Evolutionary conservation across 2,797 vertebrate genomes (phyloP), one percentile per base, ranked within the genome.

Genomic region (Vultur gryphus): DNA sequence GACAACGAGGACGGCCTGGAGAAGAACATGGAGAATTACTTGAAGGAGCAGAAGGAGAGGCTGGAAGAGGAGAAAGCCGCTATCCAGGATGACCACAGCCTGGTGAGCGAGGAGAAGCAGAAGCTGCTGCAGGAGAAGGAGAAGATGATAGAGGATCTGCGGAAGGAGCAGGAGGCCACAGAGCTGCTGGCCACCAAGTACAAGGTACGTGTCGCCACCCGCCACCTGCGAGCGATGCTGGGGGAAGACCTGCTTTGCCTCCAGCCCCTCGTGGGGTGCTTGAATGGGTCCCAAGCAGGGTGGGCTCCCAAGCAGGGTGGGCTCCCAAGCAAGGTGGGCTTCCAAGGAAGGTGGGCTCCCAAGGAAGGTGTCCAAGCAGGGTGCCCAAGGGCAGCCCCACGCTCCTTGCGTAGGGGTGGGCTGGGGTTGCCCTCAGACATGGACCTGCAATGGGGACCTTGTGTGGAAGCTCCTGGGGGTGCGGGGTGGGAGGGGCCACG

Each of bases 101-200:
- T 98, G 90, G 98, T 98, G 92, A 98, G 97, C 1, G 97, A 98
- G 35, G 99, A 99, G 97, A 99, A 98, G 97, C 95, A 99, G 85
- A 99, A 98, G 94, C 98, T 98, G 55, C 97, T 99, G 81, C 98
- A 97, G 78, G 99, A 99, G 92, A 99, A 99, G 94, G 98, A 99
- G 94, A 99, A 98, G 95, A 99, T 99, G 97, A 97, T 99, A 57
- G 99, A 99, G 93, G 99, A 99, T 33, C 97, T 99, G 95, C 97
- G 98, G 84, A 99, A 98, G 96, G 99, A 99, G 86, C 99, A 99
- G 93, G 99, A 99, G 78, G 98, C 99, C 84, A 98, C 99, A 7
- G 99, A 99, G 97, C 98, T 99, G 91, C 98, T 99, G 48, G 99
- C 99, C 10, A 98, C 99, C 97, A 99, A 99, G 96, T 99, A 99